phyloP scores from a whole-genome alignment of 2,888 invertebrate genomes.

The Cephus runcator region DNA sequence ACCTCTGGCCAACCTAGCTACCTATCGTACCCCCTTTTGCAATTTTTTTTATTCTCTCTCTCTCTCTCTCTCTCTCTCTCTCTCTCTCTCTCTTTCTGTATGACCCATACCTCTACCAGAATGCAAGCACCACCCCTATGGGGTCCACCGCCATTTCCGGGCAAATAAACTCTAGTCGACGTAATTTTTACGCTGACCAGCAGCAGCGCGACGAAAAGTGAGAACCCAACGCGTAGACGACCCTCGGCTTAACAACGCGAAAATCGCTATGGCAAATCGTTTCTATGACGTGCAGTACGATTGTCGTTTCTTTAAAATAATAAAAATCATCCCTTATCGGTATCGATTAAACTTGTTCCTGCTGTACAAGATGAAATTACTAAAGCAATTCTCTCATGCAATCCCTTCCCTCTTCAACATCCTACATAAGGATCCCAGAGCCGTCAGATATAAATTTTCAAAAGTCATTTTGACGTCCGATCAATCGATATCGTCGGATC shows the following conservation, averaged over 20 bases:
- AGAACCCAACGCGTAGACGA: constrained; percentile 43
- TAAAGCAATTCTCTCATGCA: background rate
- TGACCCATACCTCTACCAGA: constrained; percentile 55
- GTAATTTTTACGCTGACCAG: constrained; percentile 78
- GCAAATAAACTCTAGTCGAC: constrained; percentile 73
- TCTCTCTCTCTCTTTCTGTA: constrained; percentile 25
- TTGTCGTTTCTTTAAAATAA: background rate
- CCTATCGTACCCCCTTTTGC: background rate
- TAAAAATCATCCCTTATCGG: background rate
- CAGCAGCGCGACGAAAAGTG: constrained; percentile 64
- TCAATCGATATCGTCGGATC: background rate
- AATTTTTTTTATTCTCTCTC: constrained; percentile 30
- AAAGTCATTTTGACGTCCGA: background rate
- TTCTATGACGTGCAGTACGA: background rate
- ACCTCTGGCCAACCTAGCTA: constrained; percentile 10
- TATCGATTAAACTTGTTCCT: background rate
- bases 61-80: constrained; percentile 14
- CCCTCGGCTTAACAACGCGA: constrained; percentile 45
- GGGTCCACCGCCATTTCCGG: constrained; percentile 64
- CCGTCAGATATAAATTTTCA: background rate
- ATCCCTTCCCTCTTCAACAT: background rate
- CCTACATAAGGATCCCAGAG: background rate
- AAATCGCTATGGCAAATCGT: constrained; percentile 24
- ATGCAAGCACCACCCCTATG: constrained; percentile 58
- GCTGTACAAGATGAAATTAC: background rate